Evolutionary conservation across 2,888 invertebrate genomes (phyloP), one percentile per base, ranked within the genome.

Genomic region (Tiliacea aurago): DNA sequence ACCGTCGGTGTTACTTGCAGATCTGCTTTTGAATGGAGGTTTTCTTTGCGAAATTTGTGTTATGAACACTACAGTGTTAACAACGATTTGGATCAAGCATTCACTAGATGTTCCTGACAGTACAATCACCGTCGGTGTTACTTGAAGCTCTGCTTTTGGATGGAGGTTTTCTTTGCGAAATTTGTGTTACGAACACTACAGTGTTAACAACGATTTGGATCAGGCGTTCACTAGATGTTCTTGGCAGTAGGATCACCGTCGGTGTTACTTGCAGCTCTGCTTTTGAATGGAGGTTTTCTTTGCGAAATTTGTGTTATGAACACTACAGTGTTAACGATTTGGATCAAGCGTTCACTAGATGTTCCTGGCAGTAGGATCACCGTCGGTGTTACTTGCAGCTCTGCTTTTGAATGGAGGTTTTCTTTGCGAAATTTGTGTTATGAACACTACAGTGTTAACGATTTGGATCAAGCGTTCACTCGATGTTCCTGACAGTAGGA

Each of bases 41-140:
- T 66, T 53, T 45, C 33, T 53, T 55, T 55, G 33, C 3, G n/a
- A 66, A 10, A 3, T 66, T 69, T 62, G 13, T 51, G n/a, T 64
- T n/a, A 15, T 28, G 64, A 49, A 6, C 37, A 41, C 15, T n/a
- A n/a, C 11, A 65, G 41, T 43, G 28, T 28, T 41, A 41, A 51
- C 64, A 41, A 6, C 15, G 11, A 41, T 69, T 68, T 20, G 7
- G 10, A 41, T 37, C 20, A 13, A 49, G 20, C 10, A 10, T 20
- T 20, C 18, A 59, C 7, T 45, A 4, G 13, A 23, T 23, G 45
- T 47, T 62, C 18, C 3, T 62, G 37, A 20, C 7, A 7, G 28
- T 28, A 20, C 4, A 7, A 20, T 28, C 28, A 47, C 7, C 20
- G 20, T 18, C 18, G 20, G 9, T 28, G 23, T 55, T 28, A 28